A percentile compares a stretch with the other conserved stretches of the same genome.
These are phyloP conservation scores for Marasmarcha lunaedactyla DNA, from an alignment of 2,888 invertebrate species.

Conservation along the genomic window DNA sequence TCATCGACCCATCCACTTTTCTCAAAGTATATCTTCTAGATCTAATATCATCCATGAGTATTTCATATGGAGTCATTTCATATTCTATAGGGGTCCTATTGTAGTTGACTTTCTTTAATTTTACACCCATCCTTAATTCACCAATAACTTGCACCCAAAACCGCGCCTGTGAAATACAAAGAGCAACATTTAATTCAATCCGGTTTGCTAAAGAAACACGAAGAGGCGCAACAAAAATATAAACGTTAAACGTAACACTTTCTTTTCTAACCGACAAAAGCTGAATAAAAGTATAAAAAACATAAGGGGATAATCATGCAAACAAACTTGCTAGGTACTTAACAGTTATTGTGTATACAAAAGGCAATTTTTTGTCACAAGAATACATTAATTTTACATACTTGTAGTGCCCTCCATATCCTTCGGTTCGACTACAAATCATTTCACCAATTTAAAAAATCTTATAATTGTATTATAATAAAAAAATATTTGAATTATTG, in stretches of 20 bases:
- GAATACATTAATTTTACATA: slow-evolving; percentile 57
- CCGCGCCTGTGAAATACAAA: slow-evolving; percentile 77
- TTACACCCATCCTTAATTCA: slow-evolving; percentile 90
- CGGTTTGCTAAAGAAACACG: slow-evolving; percentile 27
- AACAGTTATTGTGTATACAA: not conserved
- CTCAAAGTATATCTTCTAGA: slow-evolving; percentile 89
- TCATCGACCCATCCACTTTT: slow-evolving; percentile 86
- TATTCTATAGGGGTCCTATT: slow-evolving; percentile 87
- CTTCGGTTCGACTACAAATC: slow-evolving; percentile 76
- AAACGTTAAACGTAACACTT: no score
- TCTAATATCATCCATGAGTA: slow-evolving; percentile 95
- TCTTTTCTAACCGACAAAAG: not conserved
- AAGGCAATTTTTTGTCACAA: not conserved
- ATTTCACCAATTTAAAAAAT: no score
- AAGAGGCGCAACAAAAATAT: slow-evolving; percentile 20
- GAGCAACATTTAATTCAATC: slow-evolving; percentile 18
- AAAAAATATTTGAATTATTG: no score
- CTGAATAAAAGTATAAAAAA: slow-evolving; percentile 3
- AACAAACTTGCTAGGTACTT: not conserved
- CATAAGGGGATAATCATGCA: slow-evolving; percentile 2
- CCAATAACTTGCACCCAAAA: slow-evolving; percentile 97
- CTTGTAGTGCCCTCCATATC: slow-evolving; percentile 84
- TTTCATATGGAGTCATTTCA: slow-evolving; percentile 96
- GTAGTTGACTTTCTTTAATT: slow-evolving; percentile 88
- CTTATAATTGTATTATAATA: no score